phyloP scores from a whole-genome alignment of 2,797 vertebrate genomes.

The Eutrigla gurnardus region DNA sequence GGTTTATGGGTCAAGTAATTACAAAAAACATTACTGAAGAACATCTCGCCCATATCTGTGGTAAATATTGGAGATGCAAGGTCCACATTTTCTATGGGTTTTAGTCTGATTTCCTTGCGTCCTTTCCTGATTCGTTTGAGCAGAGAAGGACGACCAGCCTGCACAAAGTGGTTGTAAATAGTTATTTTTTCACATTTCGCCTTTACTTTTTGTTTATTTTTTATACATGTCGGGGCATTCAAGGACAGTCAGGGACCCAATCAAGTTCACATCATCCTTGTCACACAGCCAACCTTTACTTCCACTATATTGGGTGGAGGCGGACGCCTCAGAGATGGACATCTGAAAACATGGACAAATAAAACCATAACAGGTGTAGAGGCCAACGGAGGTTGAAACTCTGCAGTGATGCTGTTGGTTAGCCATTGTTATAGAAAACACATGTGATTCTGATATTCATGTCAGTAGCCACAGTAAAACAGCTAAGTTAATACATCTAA shows the following conservation, averaged over 20 bases:
- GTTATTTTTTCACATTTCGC: not conserved
- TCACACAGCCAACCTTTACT: not conserved
- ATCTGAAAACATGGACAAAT: no score
- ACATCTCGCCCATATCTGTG: not conserved
- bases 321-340: no score
- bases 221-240: not conserved
- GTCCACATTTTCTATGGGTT: not conserved
- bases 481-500: not conserved
- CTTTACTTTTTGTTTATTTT: not conserved
- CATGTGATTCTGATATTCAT: not conserved
- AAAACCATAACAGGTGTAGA: not conserved
- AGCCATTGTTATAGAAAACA: not conserved
- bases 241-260: not conserved
- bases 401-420: not conserved
- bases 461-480: not conserved
- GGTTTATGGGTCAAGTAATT: no score
- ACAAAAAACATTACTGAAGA: not conserved
- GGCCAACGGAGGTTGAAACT: not conserved
- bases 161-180: not conserved
- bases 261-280: not conserved
- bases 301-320: no score
- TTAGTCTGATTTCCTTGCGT: not conserved
- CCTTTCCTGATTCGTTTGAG: not conserved
- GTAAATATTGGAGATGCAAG: not conserved
- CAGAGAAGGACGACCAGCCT: not conserved